phyloP scores from a whole-genome alignment of 2,113 vertebrate genomes.

The Agapornis roseicollis region DNA sequence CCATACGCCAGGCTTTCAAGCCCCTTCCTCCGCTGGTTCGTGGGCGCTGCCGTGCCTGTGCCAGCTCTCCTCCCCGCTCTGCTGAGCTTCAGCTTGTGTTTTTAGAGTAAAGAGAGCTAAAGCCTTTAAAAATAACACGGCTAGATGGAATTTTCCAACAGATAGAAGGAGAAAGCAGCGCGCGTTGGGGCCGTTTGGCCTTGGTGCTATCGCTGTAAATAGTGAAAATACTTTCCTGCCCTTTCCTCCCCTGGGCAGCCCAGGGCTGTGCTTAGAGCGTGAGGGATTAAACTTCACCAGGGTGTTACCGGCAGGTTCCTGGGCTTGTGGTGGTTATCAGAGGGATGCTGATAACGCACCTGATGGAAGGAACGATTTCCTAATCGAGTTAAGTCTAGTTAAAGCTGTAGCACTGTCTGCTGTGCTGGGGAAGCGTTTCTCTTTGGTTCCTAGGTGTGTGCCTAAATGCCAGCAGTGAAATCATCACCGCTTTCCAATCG shows the following conservation, averaged over 20 bases:
- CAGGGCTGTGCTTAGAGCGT: neutral
- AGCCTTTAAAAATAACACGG: neutral
- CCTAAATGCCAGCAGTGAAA: neutral
- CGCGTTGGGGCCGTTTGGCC: fast-evolving
- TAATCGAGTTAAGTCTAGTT: neutral
- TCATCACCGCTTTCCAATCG: fast-evolving
- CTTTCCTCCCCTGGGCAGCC: neutral
- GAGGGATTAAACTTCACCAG: neutral
- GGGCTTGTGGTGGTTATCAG: neutral
- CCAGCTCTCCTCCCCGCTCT: neutral
- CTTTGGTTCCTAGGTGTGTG: neutral
- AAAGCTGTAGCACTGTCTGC: neutral
- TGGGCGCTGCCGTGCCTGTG: neutral
- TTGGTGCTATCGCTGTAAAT: neutral
- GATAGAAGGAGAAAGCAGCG: neutral
- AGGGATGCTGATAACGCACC: neutral
- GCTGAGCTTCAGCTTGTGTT: neutral
- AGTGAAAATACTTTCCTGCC: neutral
- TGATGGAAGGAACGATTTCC: neutral
- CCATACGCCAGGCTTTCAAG: neutral
- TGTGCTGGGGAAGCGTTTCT: neutral
- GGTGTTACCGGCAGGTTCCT: neutral
- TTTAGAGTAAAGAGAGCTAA: slow-evolving; percentile 11
- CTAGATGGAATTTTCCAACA: slow-evolving; percentile 45
- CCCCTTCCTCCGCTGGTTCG: neutral